Evolutionary conservation across 2,888 invertebrate genomes (phyloP).

Genomic region (Enchytraeus crypticus): DNA sequence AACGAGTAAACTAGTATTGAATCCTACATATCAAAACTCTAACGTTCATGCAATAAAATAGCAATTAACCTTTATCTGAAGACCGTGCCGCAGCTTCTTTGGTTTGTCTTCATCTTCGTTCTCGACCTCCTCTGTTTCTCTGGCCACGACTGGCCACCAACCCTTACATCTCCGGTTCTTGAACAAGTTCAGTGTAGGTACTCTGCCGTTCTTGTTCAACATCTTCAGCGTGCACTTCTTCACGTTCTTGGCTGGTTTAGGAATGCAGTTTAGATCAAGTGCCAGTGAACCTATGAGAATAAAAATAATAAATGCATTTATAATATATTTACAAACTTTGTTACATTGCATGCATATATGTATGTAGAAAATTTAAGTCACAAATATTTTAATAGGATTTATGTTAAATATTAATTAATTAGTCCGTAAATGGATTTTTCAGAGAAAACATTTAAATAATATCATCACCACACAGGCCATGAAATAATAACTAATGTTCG

Average conservation of each 20-base stretch:
- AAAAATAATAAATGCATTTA: background rate
- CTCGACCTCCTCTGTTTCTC: conserved; percentile 19
- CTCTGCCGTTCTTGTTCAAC: conserved; percentile 27
- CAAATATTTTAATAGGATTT: background rate
- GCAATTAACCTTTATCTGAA: conserved; percentile 4
- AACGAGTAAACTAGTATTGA: too few relatives aligned
- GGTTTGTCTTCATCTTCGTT: conserved; percentile 2
- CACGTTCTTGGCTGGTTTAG: conserved; percentile 50
- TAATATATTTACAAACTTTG: too few relatives aligned
- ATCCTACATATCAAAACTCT: background rate
- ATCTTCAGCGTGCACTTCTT: conserved; percentile 67
- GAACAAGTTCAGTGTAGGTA: conserved; percentile 37
- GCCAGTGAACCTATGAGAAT: conserved; percentile 26
- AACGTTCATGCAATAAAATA: background rate
- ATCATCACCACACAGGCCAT: background rate
- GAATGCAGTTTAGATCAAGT: conserved; percentile 33
- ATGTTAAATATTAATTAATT: too few relatives aligned
- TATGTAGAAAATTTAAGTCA: too few relatives aligned
- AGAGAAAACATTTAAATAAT: too few relatives aligned
- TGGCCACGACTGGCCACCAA: conserved; percentile 43
- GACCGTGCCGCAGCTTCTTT: too few relatives aligned
- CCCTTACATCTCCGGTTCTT: conserved; percentile 36
- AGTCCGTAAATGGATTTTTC: too few relatives aligned
- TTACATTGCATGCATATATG: too few relatives aligned
- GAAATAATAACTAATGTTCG: background rate